Evolutionary conservation across 2,113 vertebrate species (phyloP), one percentile per base, ranked within the genome.

Genomic region (Muscicapa adusta): DNA sequence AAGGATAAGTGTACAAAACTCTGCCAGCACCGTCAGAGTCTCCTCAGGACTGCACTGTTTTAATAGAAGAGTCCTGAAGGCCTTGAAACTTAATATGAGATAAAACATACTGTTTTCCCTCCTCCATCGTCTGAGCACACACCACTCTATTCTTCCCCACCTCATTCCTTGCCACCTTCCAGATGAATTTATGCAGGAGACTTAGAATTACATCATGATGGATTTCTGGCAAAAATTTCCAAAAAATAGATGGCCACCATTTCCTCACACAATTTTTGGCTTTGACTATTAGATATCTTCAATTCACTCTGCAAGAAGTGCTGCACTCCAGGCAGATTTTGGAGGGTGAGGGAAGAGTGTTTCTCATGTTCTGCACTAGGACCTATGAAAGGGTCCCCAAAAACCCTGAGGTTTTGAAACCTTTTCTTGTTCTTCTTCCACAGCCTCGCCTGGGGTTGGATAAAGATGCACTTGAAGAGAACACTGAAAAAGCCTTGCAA

Each of bases 1-100:
- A 93, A 97, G 91, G 91, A 79, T 88, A 95, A 96, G 88, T 2
- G 0, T 40, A 91, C 50, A 80, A 42, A 85, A 83, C 85, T 83
- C 78, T 66, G 56, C 75, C 92, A 91, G 71, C 38, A 8, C 38
- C 4, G 6, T 34, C 74, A 82, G 78, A 71, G 62, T 36, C 88
- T 93, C 84, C 79, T 90, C 79, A 53, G 77, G 93, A 95, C 71
- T 66, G 50, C 36, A 50, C 24, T 40, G 53, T 25, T 9, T 54
- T 56, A 56, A 73, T 0, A 58, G 18, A 25, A 65, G 16, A 62
- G 48, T 34, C 18, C 54, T 42, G 51, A 91, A 73, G 45, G 51
- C 67, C 70, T 42, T 34, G 53, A 47, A 92, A 89, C 57, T 77
- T 51, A 53, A 26, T 45, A 23, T 2, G 31, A 6, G 36, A 60